Evolutionary conservation across 2,113 vertebrate species (phyloP), one percentile per base, ranked within the genome.

Genomic region (Scartelaos histophorus): DNA sequence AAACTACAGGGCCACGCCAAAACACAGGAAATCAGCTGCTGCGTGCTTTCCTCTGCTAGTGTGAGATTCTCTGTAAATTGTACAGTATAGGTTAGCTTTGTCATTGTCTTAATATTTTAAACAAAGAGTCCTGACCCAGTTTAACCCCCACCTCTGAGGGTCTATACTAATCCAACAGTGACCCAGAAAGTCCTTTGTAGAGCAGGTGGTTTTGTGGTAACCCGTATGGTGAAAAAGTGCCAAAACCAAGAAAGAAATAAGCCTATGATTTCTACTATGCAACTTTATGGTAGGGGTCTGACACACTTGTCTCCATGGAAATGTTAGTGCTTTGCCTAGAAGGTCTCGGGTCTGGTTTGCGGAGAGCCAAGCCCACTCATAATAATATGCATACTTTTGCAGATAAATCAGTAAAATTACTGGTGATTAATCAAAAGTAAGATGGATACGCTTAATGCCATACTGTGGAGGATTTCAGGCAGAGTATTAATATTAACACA

Each of bases 171-270:
- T 91, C 89, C 85, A 68, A 11, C 16, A 11, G 47, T 80, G 88
- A 88, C 89, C 89, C 88, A 92, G 79, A 90, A 88, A 89, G 78
- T 70, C 17, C 75, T 75, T 75, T 84, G 66, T 76, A 38, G 68
- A 90, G 86, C 88, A 90, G 87, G 88, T 89, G 86, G 80, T 70
- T 73, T 83, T 87, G 75, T 85, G 85, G 84, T 86, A 82, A 82
- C 79, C 75, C 80, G 71, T 73, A 76, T 80, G 84, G 72, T 13
- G 71, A 81, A 78, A 76, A 87, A 77, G 81, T 78, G 83, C 77
- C 51, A 46, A 73, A 70, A 60, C 38, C 13, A 13, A 12, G 17
- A 0, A 64, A 25, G 58, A 61, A 25, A 5, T 3, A 25, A 58
- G 19, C 51, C 47, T 51, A 5, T 51, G 16, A 51, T 19, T 51